Evolutionary conservation across 2,797 vertebrate species (phyloP).

Genomic region (Gymnothorax javanicus): DNA sequence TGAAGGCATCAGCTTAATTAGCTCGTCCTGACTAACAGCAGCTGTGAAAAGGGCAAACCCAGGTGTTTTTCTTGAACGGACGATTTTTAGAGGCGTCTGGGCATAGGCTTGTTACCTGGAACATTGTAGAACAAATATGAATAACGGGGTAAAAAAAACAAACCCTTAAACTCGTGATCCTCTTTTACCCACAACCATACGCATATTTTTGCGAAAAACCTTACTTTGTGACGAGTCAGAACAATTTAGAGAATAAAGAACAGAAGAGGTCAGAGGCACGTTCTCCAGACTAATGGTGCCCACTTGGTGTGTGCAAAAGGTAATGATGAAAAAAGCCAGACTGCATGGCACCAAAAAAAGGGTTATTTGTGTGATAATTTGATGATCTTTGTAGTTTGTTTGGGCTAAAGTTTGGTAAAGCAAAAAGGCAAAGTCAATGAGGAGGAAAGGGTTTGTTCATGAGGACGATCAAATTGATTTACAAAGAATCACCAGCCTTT

Average conservation of each 20-base stretch:
- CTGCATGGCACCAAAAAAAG: background rate
- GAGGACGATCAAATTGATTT: background rate
- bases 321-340: background rate
- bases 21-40: background rate
- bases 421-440: background rate
- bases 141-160: background rate
- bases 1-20: slow-evolving; percentile 3
- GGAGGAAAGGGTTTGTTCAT: background rate
- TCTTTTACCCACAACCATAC: background rate
- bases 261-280: background rate
- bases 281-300: background rate
- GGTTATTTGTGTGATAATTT: background rate
- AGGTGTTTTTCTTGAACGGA: background rate
- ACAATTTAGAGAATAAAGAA: background rate
- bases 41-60: background rate
- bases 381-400: background rate
- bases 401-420: background rate
- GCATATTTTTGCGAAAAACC: background rate
- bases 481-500: background rate
- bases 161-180: background rate
- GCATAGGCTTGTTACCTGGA: background rate
- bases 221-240: too few species aligned
- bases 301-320: background rate
- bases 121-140: background rate
- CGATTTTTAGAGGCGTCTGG: background rate